Evolutionary conservation across 1,140 invertebrate genomes (phyloP), one percentile per base, ranked within the genome.

Genomic region (Trichomalopsis sarcophagae): DNA sequence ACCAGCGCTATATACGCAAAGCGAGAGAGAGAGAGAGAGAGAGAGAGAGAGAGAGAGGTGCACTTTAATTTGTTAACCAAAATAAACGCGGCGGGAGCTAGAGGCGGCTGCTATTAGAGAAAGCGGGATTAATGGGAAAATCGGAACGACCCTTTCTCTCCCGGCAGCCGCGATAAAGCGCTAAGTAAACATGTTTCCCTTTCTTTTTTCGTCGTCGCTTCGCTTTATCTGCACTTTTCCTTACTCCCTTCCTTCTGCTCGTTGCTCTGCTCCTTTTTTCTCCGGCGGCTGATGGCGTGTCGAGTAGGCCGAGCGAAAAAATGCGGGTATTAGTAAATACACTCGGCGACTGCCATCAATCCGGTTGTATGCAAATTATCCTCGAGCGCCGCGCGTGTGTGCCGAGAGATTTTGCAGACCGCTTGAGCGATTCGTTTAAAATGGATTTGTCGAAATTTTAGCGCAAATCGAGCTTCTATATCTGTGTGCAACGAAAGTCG

Each of bases 31-130:
- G 27, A 27, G 27, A 77, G 2, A 47, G 3, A 0, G 0, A n/a
- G n/a, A n/a, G n/a, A n/a, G n/a, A n/a, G n/a, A n/a, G n/a, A 21
- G 7, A 23, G 9, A 33, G 23, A 17, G 5, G 66, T 23, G 14
- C 77, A 81, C 79, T 88, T 88, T 88, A 89, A 90, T 90, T 90
- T 89, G 89, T 90, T 89, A 89, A 89, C 87, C 82, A 89, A 90
- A 89, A 89, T 89, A 90, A 88, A 89, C 84, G 55, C 21, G 21
- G 17, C 17, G 17, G n/a, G 21, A 17, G 47, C 33, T 36, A 6
- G 47, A 17, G 47, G 47, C 81, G 85, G 87, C 88, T 86, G 88
- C 87, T 89, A 90, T 90, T 90, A 90, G 87, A 89, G 86, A 86
- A 84, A 87, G 78, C 84, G 84, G 89, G 87, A 90, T 89, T 88